A percentile compares a stretch with the other conserved stretches of the same genome.
Conservation (phyloP, 2,888 invertebrate species). For the Lepidochrysops patricia region DNA sequence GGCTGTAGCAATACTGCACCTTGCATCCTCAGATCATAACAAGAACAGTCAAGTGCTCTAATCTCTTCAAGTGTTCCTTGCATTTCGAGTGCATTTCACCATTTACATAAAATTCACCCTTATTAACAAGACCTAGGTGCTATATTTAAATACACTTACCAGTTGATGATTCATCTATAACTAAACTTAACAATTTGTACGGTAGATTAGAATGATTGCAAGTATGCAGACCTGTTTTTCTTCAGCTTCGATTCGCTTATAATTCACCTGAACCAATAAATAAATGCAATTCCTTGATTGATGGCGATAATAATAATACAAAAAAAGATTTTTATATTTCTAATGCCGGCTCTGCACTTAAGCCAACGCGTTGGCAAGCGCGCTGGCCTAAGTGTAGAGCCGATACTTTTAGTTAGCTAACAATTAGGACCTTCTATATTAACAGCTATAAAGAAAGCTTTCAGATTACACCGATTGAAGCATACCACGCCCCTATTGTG, state of each 20-base stretch:
- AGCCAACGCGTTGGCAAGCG: no score
- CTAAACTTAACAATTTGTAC: constrained; percentile 1
- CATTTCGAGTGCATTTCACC: not conserved
- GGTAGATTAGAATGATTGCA: not conserved
- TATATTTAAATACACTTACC: not conserved
- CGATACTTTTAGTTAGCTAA: no score
- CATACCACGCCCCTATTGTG: no score
- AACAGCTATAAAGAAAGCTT: no score
- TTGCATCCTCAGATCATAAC: constrained; percentile 4
- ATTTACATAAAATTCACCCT: not conserved
- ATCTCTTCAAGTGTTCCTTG: constrained; percentile 7
- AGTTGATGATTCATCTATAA: constrained; percentile 4
- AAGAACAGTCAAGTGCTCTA: constrained; percentile 8
- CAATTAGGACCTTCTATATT: no score
- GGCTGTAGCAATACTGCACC: not conserved
- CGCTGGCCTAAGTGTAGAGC: no score
- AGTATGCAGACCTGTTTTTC: constrained; percentile 5
- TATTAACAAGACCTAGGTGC: not conserved
- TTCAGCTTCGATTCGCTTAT: not conserved
- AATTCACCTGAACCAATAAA: constrained; percentile 2
- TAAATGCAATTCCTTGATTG: not conserved
- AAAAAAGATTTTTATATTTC: no score
- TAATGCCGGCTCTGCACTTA: no score
- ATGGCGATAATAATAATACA: not conserved
- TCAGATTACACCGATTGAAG: no score